Conservation (phyloP, 2,888 invertebrate genomes). For the Baccha elongata region DNA sequence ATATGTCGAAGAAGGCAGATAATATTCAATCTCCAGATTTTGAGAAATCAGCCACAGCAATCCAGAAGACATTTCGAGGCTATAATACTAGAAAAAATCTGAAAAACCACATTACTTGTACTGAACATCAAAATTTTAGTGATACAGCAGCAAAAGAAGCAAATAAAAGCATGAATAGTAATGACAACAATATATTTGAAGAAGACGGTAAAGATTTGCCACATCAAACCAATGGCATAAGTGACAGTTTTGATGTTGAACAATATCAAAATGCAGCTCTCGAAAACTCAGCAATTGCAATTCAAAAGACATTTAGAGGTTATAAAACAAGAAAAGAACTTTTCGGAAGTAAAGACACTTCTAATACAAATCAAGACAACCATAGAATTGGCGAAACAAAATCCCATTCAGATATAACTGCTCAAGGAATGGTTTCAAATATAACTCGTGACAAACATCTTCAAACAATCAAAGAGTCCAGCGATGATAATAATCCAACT, state of each 20-base stretch:
- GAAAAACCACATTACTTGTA: neutral
- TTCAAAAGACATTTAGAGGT: slow-evolving; percentile 71
- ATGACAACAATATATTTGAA: neutral
- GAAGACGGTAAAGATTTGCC: neutral
- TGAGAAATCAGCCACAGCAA: slow-evolving; percentile 21
- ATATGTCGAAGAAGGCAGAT: neutral
- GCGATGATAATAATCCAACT: neutral
- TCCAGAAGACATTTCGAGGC: slow-evolving; percentile 57
- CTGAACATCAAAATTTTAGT: too few relatives aligned
- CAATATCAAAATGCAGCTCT: neutral
- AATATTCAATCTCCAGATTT: neutral
- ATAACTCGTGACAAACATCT: neutral
- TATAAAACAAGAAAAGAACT: slow-evolving; percentile 57
- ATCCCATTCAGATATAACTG: neutral
- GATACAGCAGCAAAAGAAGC: neutral
- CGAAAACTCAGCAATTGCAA: slow-evolving; percentile 62
- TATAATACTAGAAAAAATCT: slow-evolving; percentile 39
- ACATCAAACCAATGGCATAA: neutral
- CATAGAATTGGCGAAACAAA: too few relatives aligned
- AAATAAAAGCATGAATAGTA: neutral
- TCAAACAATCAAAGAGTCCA: neutral
- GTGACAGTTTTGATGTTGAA: slow-evolving; percentile 23
- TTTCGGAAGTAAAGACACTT: neutral
- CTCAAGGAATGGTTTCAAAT: neutral
- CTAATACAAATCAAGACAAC: neutral